phyloP scores from a whole-genome alignment of 2,888 invertebrate species.

The Chirona hameri region DNA sequence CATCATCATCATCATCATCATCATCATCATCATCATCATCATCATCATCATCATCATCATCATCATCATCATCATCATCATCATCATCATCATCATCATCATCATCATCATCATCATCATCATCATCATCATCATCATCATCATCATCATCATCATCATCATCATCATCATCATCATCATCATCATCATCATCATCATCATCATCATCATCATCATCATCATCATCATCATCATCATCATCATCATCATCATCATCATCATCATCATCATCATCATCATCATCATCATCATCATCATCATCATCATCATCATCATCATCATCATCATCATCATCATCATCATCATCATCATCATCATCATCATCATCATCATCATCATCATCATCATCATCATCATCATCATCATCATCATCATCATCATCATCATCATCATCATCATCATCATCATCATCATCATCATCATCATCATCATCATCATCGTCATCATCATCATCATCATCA shows the following conservation, averaged over 20 bases:
- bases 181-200: neutral
- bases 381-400: conserved; percentile 22
- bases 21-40: conserved; percentile 22
- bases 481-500: neutral
- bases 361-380: conserved; percentile 22
- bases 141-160: conserved; percentile 22
- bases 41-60: conserved; percentile 22
- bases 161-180: conserved; percentile 22
- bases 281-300: conserved; percentile 22
- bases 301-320: conserved; percentile 22
- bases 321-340: conserved; percentile 22
- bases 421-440: conserved; percentile 6
- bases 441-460: neutral
- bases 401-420: conserved; percentile 22
- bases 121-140: neutral
- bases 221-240: neutral
- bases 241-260: conserved; percentile 22
- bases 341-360: conserved; percentile 22
- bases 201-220: neutral
- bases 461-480: neutral
- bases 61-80: conserved; percentile 22
- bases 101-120: neutral
- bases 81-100: neutral
- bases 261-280: conserved; percentile 22
- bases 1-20: conserved; percentile 22